Conservation (phyloP, 2,797 vertebrate genomes). For the Pristis pectinata region DNA sequence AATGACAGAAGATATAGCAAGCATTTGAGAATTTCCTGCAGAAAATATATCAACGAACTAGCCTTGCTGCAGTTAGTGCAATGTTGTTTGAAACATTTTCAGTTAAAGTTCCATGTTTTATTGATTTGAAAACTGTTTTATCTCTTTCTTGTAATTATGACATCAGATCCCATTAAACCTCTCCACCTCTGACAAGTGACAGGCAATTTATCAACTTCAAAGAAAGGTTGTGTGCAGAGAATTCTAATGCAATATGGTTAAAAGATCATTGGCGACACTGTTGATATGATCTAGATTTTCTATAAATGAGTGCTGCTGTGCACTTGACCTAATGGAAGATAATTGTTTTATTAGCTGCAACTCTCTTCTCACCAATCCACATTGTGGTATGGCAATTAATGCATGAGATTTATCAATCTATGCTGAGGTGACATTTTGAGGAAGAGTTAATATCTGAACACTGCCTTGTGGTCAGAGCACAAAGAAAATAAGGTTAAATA, state of each 20-base stretch:
- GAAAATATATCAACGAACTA: not conserved
- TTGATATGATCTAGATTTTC: constrained; percentile 7
- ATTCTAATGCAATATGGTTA: not conserved
- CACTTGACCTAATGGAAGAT: not conserved
- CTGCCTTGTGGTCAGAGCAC: not conserved
- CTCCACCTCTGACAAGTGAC: constrained; percentile 44
- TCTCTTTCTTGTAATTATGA: constrained; percentile 42
- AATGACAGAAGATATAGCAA: not conserved
- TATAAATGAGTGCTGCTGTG: not conserved
- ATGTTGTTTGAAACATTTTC: constrained; percentile 26
- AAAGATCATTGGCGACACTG: not conserved
- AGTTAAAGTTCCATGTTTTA: constrained; percentile 22
- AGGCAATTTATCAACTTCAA: constrained; percentile 48
- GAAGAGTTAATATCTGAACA: not conserved
- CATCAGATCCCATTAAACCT: constrained; percentile 42
- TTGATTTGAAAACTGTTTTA: constrained; percentile 26
- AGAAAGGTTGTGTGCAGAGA: constrained; percentile 45
- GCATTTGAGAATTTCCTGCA: not conserved
- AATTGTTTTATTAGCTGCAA: not conserved
- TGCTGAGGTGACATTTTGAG: not conserved
- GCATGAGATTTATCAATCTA: not conserved
- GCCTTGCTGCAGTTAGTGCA: not conserved
- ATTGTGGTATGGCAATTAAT: no score
- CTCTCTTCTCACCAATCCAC: not conserved
- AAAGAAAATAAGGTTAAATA: not conserved